Percentiles rank a stretch among this genome's conserved stretches.
phyloP scores from a whole-genome alignment of 1,140 invertebrate genomes.

The Drosophila burlai region DNA sequence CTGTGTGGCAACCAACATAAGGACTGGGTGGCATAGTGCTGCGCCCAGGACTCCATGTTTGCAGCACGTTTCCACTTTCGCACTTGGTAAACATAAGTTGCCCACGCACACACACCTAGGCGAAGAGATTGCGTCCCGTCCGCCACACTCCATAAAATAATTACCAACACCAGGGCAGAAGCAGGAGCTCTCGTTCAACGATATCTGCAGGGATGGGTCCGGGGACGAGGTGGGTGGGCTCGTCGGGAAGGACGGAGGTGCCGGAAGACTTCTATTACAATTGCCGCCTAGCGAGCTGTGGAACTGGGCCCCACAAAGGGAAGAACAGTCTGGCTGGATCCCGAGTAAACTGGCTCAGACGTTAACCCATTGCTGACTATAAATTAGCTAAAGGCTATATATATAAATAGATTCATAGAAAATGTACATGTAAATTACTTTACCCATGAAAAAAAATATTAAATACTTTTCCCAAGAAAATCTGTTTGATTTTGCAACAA shows the following conservation, averaged over 20 bases:
- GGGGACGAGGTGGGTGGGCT: background rate
- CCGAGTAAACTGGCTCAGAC: background rate
- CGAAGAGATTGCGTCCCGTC: slow-evolving; percentile 29
- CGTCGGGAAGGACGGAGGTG: slow-evolving; percentile 18
- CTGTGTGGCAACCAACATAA: background rate
- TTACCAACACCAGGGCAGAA: slow-evolving; percentile 68
- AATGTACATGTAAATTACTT: background rate
- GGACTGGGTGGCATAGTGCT: slow-evolving; percentile 24
- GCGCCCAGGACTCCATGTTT: slow-evolving; percentile 68
- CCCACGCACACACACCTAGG: slow-evolving; percentile 58
- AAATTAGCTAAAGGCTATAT: background rate
- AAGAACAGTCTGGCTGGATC: slow-evolving; percentile 1
- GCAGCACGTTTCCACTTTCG: slow-evolving; percentile 82
- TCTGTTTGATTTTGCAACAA: background rate
- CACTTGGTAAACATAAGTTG: slow-evolving; percentile 82
- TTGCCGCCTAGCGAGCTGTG: slow-evolving; percentile 12
- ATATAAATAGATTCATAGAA: background rate
- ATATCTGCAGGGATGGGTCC: background rate
- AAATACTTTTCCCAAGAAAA: background rate
- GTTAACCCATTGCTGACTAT: slow-evolving; percentile 20
- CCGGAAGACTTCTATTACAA: slow-evolving; percentile 50
- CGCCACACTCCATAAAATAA: slow-evolving; percentile 76
- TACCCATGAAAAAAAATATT: background rate
- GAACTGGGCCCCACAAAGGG: background rate
- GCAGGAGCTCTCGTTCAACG: slow-evolving; percentile 12